Evolutionary conservation across 2,888 invertebrate species (phyloP), one percentile per base, ranked within the genome.

Genomic region (Scrobipalpa atriplicella): DNA sequence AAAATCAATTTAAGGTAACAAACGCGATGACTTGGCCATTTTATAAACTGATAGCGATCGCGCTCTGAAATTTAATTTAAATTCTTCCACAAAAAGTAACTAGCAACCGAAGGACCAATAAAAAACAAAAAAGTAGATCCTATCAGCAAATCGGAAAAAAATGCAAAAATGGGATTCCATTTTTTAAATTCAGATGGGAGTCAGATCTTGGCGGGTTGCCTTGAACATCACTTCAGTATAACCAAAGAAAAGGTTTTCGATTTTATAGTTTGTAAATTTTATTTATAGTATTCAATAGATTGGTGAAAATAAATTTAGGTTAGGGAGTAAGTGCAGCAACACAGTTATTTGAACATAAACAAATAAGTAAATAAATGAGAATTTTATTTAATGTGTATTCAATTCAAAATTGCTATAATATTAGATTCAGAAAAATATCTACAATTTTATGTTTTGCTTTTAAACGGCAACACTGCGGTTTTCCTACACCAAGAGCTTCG

Each of bases 91-190:
- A 68, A 70, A 66, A 47, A 70, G 66, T 69, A 67, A 64, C 64
- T 66, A 56, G 29, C 29, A 6, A n/a, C 5, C 18, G 11, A 54
- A 56, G 13, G 29, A 36, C 51, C 36, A 63, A 36, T 39, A 63
- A 58, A 43, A 39, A 43, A 54, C 18, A 63, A 9, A 36, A 63
- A n/a, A 51, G 9, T 11, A 16, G 51, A 64, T 64, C 70, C 74
- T 75, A 78, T 79, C 79, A 76, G 71, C 70, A 76, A 82, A 84
- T 81, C 76, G 76, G 72, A 70, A 78, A 77, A 79, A 83, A 85
- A 86, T 84, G 85, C 83, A 51, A 84, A 83, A 86, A 82, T 79
- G 80, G 77, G 78, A 81, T 82, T 84, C 82, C 82, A 82, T 84
- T 83, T 78, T 29, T 56, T 51, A 1, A 51, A 51, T 18, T 52